phyloP scores from a whole-genome alignment of 2,797 vertebrate species.

The Phrynocephalus vlangalii region DNA sequence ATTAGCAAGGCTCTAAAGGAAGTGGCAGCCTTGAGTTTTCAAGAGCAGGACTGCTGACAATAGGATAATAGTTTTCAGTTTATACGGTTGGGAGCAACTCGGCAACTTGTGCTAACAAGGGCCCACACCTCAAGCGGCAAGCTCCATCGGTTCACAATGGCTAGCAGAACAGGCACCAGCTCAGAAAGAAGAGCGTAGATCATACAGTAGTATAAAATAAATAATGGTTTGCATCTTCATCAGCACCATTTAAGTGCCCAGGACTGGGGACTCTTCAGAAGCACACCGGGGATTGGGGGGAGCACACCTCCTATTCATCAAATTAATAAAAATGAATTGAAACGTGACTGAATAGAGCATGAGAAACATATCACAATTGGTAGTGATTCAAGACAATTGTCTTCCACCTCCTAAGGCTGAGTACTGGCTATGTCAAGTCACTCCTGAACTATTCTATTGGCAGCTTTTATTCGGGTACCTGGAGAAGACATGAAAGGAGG shows the following conservation, averaged over 20 bases:
- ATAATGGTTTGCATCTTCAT: constrained; percentile 1
- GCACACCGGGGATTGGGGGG: neutral
- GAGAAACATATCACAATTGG: neutral
- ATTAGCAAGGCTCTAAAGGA: constrained; percentile 3
- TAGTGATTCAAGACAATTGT: neutral
- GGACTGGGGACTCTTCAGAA: neutral
- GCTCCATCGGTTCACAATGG: neutral
- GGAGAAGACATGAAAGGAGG: neutral
- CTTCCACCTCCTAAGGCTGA: neutral
- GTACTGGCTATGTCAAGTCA: neutral
- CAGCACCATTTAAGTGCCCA: neutral
- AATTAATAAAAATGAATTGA: neutral
- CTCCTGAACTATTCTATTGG: neutral
- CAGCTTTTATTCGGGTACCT: neutral
- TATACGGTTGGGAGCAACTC: too few species aligned
- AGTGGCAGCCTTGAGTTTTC: too few species aligned
- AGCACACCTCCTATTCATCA: neutral
- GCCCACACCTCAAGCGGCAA: neutral
- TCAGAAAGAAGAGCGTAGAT: neutral
- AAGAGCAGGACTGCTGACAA: too few species aligned
- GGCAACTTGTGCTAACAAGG: too few species aligned
- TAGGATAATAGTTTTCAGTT: too few species aligned
- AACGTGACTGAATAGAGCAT: neutral
- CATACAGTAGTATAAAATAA: neutral
- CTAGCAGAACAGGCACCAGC: neutral